A percentile compares a stretch with the other conserved stretches of the same genome.
phyloP scores from a whole-genome alignment of 2,888 invertebrate species.

The Cartodere bifasciata region DNA sequence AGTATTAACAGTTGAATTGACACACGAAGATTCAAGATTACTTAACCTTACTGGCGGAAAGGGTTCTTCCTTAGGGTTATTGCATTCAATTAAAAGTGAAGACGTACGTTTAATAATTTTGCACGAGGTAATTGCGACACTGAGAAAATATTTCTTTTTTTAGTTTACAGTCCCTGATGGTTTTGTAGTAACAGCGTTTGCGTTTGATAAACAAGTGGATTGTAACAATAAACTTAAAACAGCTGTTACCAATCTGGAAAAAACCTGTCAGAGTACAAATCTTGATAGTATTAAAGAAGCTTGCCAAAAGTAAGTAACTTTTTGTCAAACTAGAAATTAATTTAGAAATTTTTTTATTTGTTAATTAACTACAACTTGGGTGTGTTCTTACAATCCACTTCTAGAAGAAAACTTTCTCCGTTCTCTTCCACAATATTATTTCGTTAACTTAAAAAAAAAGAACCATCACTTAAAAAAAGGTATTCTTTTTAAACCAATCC shows the following conservation, averaged over 20 bases:
- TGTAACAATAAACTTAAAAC: conserved; percentile 34
- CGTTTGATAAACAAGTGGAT: conserved; percentile 46
- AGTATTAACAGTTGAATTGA: conserved; percentile 28
- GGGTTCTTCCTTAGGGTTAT: conserved; percentile 59
- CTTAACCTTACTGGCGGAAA: conserved; percentile 60
- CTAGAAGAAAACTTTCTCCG: too few species aligned
- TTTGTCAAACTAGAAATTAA: too few species aligned
- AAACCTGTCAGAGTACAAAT: conserved; percentile 38
- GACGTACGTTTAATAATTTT: conserved; percentile 31
- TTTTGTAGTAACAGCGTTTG: conserved; percentile 53
- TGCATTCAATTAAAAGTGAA: conserved; percentile 36
- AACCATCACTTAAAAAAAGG: too few species aligned
- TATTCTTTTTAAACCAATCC: too few species aligned
- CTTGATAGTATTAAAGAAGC: conserved; percentile 38
- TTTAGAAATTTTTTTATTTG: too few species aligned
- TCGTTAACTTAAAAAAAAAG: too few species aligned
- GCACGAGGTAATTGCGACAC: too few species aligned
- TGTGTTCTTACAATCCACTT: too few species aligned
- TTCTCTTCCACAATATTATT: too few species aligned
- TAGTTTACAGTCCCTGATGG: conserved; percentile 53
- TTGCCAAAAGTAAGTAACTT: conserved; percentile 36
- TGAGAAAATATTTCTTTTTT: too few species aligned
- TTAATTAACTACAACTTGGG: too few species aligned
- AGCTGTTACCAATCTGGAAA: conserved; percentile 40
- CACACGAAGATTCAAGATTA: conserved; percentile 39